Percentiles rank a stretch among this genome's conserved stretches.
Evolutionary conservation across 2,888 invertebrate genomes (phyloP).

Genomic region (Cephonodes hylas): DNA sequence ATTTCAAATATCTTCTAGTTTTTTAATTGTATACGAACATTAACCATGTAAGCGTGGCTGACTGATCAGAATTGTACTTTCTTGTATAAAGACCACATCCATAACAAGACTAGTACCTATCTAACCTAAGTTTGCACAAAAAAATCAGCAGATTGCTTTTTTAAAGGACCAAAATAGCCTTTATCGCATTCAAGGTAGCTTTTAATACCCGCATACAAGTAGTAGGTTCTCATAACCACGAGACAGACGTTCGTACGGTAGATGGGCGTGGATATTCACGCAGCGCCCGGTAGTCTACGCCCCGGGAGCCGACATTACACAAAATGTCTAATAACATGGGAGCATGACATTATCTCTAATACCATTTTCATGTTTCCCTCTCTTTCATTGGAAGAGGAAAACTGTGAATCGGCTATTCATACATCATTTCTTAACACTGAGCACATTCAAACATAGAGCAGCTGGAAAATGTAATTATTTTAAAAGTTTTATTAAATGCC

Average conservation of each 20-base stretch:
- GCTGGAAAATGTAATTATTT: no score
- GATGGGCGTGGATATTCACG: constrained; percentile 38
- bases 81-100: no score
- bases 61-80: no score
- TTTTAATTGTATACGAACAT: neutral
- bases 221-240: constrained; percentile 29
- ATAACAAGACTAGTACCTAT: no score
- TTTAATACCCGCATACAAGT: constrained; percentile 16
- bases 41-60: neutral
- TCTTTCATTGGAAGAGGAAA: neutral
- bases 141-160: no score
- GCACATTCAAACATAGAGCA: no score
- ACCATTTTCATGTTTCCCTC: constrained; percentile 2
- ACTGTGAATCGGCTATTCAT: neutral
- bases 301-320: constrained; percentile 17
- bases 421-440: neutral
- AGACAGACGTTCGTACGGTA: constrained; percentile 35
- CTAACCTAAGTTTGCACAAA: no score
- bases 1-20: neutral
- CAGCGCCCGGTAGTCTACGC: constrained; percentile 32
- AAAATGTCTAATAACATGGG: constrained; percentile 9
- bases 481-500: no score
- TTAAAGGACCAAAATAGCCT: no score
- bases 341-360: constrained; percentile 6
- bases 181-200: neutral